Evolutionary conservation across 1,140 invertebrate species (phyloP), one percentile per base, ranked within the genome.

Genomic region (Musca domestica): DNA sequence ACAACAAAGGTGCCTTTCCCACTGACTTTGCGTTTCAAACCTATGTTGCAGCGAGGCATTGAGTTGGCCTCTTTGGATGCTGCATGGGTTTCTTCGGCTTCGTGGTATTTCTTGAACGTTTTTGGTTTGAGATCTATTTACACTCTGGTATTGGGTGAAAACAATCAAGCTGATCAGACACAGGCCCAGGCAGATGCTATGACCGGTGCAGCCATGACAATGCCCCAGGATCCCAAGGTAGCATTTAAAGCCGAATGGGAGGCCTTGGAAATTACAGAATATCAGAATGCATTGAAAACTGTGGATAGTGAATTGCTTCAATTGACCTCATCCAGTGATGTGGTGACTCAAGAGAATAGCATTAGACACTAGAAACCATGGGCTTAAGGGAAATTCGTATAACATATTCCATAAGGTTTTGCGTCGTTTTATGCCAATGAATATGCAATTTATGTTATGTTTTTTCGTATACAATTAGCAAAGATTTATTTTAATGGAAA

Each of bases 241-340:
- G 97, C 97, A 1, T 99, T 99, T 80, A 99, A 99, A 83, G 95
- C 96, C 0, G 98, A 99, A 84, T 99, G 97, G 97, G 98, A 99
- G 85, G 96, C 96, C 3, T 85, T 99, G 10, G 96, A 99, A 85
- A 96, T 99, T 56, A 92, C 90, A 23, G 94, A 98, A 64, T 95
- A 98, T 82, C 89, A 92, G 66, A 98, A 94, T 93, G 89, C 91
- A 0, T 83, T 99, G 5, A 88, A 90, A 71, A 91, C 90, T 73
- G 88, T 91, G 4, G 94, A 96, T 76, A 70, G 75, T 25, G 86
- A 87, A 34, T 71, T 87, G 64, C 70, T 86, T 4, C 64, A 58
- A 47, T 73, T 76, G 9, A 76, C 70, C 12, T 68, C 64, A 6
- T 64, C 56, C 10, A 70, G 68, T 15, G 68, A 70, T 6, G 61